Percentiles rank a stretch among this genome's conserved stretches.
phyloP scores from a whole-genome alignment of 1,140 invertebrate genomes.

The Gonioctena quinquepunctata region DNA sequence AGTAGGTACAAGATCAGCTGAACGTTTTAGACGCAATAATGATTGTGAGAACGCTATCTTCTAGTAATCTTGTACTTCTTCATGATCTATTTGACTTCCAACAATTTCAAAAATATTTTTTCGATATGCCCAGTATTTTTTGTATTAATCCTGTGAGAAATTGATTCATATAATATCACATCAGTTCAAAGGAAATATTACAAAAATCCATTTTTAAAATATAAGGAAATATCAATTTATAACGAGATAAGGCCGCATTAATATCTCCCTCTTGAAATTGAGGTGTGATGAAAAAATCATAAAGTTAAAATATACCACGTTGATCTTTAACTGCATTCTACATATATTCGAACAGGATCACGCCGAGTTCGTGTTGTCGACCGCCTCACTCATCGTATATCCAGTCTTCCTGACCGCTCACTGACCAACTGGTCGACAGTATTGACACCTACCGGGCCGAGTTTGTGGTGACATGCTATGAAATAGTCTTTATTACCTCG shows the following conservation, averaged over 20 bases:
- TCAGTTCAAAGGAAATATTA: too few species aligned
- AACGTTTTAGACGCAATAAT: too few species aligned
- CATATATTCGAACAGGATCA: slow-evolving; percentile 47
- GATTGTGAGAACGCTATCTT: too few species aligned
- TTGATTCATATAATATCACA: too few species aligned
- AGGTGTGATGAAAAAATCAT: slow-evolving; percentile 48
- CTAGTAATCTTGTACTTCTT: too few species aligned
- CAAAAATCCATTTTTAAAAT: too few species aligned
- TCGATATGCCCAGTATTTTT: too few species aligned
- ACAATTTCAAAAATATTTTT: too few species aligned
- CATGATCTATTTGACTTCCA: too few species aligned
- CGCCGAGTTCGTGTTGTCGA: slow-evolving; percentile 33
- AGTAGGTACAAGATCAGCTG: too few species aligned
- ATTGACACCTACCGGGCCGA: slow-evolving; percentile 50
- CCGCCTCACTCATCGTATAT: slow-evolving; percentile 19
- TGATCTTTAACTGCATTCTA: slow-evolving; percentile 47
- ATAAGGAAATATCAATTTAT: neutral
- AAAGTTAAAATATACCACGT: slow-evolving; percentile 48
- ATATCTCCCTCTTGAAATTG: slow-evolving; percentile 29
- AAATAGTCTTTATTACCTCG: slow-evolving; percentile 51
- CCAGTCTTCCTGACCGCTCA: neutral
- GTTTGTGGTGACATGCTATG: slow-evolving; percentile 52
- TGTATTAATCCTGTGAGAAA: too few species aligned
- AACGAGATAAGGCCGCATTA: slow-evolving; percentile 15
- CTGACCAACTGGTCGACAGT: slow-evolving; percentile 22